phyloP scores from a whole-genome alignment of 2,888 invertebrate species.

The Digitonthophagus gazella region DNA sequence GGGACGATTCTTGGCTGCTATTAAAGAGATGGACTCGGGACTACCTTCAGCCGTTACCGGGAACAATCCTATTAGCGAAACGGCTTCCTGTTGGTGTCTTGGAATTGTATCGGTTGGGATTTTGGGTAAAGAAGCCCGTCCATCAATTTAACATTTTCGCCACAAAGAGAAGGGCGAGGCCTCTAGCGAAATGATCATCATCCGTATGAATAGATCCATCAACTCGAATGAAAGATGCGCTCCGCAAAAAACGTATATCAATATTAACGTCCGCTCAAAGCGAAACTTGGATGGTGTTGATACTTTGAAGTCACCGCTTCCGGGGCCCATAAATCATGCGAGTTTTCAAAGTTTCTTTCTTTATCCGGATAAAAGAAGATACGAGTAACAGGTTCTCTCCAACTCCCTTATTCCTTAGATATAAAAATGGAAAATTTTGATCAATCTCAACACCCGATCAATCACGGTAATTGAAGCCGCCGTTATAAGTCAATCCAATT shows the following conservation, averaged over 20 bases:
- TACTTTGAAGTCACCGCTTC: background rate
- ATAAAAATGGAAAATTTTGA: background rate
- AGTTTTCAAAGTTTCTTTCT: background rate
- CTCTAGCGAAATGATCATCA: background rate
- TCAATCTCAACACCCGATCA: background rate
- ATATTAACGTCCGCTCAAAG: background rate
- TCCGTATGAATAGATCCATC: background rate
- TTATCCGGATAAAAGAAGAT: background rate
- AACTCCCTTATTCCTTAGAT: background rate
- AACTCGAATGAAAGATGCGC: background rate
- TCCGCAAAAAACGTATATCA: background rate
- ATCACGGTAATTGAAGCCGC: background rate
- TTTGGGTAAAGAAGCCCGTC: background rate
- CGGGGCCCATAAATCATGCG: background rate
- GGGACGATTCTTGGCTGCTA: background rate
- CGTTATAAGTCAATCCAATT: constrained; percentile 21
- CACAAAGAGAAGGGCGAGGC: too few species aligned
- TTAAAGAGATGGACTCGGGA: background rate
- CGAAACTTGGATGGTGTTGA: background rate
- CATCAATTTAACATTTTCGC: background rate
- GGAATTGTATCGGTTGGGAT: background rate
- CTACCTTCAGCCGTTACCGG: background rate
- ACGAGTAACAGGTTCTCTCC: background rate
- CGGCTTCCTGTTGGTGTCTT: background rate
- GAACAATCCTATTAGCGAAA: background rate